Evolutionary conservation across 2,797 vertebrate species (phyloP).

Genomic region (Enoplosus armatus): DNA sequence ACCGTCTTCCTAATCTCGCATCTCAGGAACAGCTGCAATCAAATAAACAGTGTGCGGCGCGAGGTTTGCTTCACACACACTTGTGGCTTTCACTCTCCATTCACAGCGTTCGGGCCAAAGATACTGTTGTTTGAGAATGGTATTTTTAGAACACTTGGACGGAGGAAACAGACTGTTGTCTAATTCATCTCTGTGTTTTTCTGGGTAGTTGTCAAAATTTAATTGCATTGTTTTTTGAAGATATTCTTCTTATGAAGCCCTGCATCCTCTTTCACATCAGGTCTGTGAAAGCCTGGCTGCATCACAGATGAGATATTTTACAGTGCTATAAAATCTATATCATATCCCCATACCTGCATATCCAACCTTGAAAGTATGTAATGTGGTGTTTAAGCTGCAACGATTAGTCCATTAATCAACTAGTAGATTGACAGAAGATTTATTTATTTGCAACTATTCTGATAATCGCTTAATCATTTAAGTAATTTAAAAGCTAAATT

Average conservation of each 20-base stretch:
- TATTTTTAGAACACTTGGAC: slow-evolving; percentile 69
- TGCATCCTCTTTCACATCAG: slow-evolving; percentile 41
- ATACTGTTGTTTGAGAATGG: slow-evolving; percentile 44
- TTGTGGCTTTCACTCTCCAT: slow-evolving; percentile 56
- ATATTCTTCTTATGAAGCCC: slow-evolving; percentile 46
- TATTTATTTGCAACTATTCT: neutral
- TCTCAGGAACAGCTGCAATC: slow-evolving; percentile 79
- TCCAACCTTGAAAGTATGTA: neutral
- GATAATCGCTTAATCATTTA: neutral
- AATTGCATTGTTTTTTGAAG: neutral
- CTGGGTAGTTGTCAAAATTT: slow-evolving; percentile 13
- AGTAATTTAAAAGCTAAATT: neutral
- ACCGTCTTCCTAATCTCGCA: slow-evolving; percentile 53
- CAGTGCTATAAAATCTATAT: slow-evolving; percentile 3
- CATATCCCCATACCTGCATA: neutral
- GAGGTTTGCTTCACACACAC: slow-evolving; percentile 70
- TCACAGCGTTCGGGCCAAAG: slow-evolving; percentile 39
- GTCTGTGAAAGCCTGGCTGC: neutral
- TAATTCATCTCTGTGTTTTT: slow-evolving; percentile 48
- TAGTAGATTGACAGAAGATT: neutral
- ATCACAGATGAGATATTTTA: slow-evolving; percentile 17
- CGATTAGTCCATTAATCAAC: neutral
- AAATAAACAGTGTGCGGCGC: slow-evolving; percentile 71
- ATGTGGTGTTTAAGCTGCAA: neutral
- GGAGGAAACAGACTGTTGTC: slow-evolving; percentile 3